phyloP scores from a whole-genome alignment of 2,113 vertebrate genomes.

The Talpa occidentalis region DNA sequence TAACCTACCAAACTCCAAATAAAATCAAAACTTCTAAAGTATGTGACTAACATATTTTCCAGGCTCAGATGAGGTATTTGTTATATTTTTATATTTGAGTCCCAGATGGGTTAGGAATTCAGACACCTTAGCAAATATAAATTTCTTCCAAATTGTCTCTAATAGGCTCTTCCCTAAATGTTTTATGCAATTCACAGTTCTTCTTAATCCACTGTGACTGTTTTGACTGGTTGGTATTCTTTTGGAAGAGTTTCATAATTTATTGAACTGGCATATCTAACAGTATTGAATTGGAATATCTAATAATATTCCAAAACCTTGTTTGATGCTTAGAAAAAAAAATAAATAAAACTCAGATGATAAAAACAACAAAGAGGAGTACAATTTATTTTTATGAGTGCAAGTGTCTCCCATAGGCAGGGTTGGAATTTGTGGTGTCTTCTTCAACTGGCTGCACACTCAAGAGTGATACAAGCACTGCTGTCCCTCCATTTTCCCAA shows the following conservation, averaged over 20 bases:
- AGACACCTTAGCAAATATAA: background rate
- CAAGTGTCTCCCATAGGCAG: background rate
- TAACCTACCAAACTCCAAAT: background rate
- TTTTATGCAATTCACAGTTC: background rate
- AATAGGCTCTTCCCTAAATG: background rate
- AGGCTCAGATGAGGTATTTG: background rate
- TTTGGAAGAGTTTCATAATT: background rate
- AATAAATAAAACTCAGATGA: background rate
- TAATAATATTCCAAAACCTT: constrained; percentile 2
- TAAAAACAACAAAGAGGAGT: background rate
- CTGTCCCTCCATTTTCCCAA: background rate
- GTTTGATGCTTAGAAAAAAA: background rate
- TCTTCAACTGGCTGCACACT: background rate
- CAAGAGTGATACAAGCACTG: background rate
- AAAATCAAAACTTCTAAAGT: background rate
- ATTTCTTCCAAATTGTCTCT: constrained; percentile 14
- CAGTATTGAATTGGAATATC: background rate
- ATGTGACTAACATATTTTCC: background rate
- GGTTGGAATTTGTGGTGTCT: background rate
- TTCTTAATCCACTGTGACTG: background rate
- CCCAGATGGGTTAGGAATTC: background rate
- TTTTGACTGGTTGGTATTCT: background rate
- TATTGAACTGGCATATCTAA: constrained; percentile 3
- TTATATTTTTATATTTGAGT: background rate
- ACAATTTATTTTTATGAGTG: background rate